Base-by-base conservation (phyloP, 2,888 invertebrate species). In the Amaurobius ferox region DNA sequence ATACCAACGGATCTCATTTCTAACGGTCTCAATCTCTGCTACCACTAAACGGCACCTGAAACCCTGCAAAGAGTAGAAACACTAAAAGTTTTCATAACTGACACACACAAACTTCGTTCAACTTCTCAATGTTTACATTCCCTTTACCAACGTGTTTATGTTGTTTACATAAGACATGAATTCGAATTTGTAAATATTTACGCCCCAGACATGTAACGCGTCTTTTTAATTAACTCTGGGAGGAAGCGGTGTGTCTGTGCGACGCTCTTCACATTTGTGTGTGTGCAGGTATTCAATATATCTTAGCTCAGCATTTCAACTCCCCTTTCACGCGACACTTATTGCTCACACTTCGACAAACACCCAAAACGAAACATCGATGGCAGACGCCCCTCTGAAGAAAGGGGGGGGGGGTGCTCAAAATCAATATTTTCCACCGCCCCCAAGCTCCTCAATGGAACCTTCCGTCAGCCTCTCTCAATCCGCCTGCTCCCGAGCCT, bases 361-460 rank as follows among this genome's bases (percentile, higher is more conserved):
- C 68, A 77, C 48, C 67, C 55, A 77, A 77, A 77, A 77, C 39
- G 77, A 77, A 79, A 79, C 70, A 55, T 32, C 55, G 68, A 68
- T 28, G 40, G 39, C 68, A 68, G 62, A 30, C 70, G 70, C 30
- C 62, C 68, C 61, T 48, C 68, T 9, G 61, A 35, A 78, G 55
- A 55, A 67, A 32, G 28, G 32, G 48, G 5, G 29, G 66, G 48
- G 32, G 73, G 6, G 40, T n/a, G 9, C 23, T 66, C 66, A 66
- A 77, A 76, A 85, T 85, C 83, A 70, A 85, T 85, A 85, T 66
- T 72, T 77, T 55, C 83, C 77, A 55, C 72, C 77, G 35, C 48
- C 77, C 55, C 77, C 77, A 66, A 39, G 30, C 64, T 32, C 55
- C 55, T 66, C 35, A 85, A 85, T 85, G 83, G 83, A 64, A 32